These are phyloP conservation scores for Azorinus chamasolen DNA, from an alignment of 2,888 invertebrate species.

Conservation along the genomic window DNA sequence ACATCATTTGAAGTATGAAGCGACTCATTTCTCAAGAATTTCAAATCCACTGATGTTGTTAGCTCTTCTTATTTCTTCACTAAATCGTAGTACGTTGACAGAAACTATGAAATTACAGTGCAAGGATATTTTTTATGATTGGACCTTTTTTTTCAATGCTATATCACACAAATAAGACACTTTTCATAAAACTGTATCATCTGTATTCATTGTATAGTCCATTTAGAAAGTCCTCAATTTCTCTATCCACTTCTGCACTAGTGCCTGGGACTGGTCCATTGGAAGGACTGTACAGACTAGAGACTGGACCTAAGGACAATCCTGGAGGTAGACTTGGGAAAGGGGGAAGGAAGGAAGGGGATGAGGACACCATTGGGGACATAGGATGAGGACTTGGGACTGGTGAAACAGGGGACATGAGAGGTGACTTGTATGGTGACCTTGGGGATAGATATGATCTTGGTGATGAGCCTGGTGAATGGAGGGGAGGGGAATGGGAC, in stretches of 20 bases:
- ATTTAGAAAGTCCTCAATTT: slow-evolving; percentile 80
- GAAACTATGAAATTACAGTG: too few relatives aligned
- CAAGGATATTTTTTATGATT: too few relatives aligned
- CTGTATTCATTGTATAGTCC: slow-evolving; percentile 65
- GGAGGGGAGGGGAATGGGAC: slow-evolving; percentile 38
- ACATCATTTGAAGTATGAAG: too few relatives aligned
- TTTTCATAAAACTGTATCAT: slow-evolving; percentile 18
- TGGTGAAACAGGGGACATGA: slow-evolving; percentile 39
- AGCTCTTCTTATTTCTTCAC: too few relatives aligned
- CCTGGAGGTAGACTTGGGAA: slow-evolving; percentile 53
- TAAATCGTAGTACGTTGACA: too few relatives aligned
- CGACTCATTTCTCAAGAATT: too few relatives aligned
- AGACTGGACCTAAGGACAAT: slow-evolving; percentile 31
- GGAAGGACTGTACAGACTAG: slow-evolving; percentile 21
- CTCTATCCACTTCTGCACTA: slow-evolving; percentile 68
- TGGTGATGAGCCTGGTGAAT: slow-evolving; percentile 56
- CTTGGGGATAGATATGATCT: slow-evolving; percentile 52
- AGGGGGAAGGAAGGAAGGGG: slow-evolving; percentile 46
- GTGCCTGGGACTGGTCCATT: slow-evolving; percentile 19
- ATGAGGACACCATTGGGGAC: slow-evolving; percentile 52
- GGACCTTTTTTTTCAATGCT: too few relatives aligned
- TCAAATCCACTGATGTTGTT: too few relatives aligned
- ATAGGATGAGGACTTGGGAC: slow-evolving; percentile 44
- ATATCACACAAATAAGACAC: too few relatives aligned
- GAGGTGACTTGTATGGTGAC: slow-evolving; percentile 61